Percentiles rank a stretch among this genome's conserved stretches.
These are phyloP conservation scores for Panorpa germanica DNA, from an alignment of 2,888 invertebrate species.

Conservation along the genomic window DNA sequence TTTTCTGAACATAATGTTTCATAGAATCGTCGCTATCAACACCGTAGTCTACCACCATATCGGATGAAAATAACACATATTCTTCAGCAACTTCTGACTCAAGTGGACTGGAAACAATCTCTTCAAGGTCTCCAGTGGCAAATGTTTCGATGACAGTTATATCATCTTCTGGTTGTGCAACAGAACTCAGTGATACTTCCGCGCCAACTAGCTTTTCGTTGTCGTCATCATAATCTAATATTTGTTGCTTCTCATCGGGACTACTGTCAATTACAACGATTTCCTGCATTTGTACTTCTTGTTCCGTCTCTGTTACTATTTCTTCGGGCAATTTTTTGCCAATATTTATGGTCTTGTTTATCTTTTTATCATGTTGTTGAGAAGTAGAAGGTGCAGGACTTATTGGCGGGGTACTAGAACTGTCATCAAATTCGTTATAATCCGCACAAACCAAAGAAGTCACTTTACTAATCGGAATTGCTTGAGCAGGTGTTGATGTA, in stretches of 20 bases:
- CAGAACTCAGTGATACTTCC: constrained; percentile 35
- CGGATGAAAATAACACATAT: constrained; percentile 41
- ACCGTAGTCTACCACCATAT: constrained; percentile 37
- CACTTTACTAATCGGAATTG: constrained; percentile 24
- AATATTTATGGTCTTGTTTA: constrained; percentile 16
- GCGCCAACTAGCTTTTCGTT: constrained; percentile 34
- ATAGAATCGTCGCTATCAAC: constrained; percentile 32
- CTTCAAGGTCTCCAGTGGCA: constrained; percentile 29
- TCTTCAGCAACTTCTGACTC: constrained; percentile 39
- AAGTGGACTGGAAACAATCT: constrained; percentile 38
- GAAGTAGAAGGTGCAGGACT: constrained; percentile 23
- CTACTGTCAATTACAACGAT: constrained; percentile 19
- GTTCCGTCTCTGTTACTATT: constrained; percentile 15
- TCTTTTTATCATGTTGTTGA: constrained; percentile 12
- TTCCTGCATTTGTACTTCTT: constrained; percentile 15
- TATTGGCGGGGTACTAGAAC: constrained; percentile 32
- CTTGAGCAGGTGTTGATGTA: constrained; percentile 21
- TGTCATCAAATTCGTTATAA: constrained; percentile 38
- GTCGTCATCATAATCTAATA: constrained; percentile 38
- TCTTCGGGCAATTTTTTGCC: constrained; percentile 16
- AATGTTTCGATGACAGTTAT: constrained; percentile 35
- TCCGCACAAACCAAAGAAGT: constrained; percentile 33
- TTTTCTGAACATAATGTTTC: constrained; percentile 15
- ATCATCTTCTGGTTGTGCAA: constrained; percentile 34
- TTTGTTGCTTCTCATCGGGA: constrained; percentile 28